Percentiles rank a stretch among this genome's conserved stretches.
phyloP scores from a whole-genome alignment of 2,888 invertebrate genomes.

The Drosophila vallismaia region DNA sequence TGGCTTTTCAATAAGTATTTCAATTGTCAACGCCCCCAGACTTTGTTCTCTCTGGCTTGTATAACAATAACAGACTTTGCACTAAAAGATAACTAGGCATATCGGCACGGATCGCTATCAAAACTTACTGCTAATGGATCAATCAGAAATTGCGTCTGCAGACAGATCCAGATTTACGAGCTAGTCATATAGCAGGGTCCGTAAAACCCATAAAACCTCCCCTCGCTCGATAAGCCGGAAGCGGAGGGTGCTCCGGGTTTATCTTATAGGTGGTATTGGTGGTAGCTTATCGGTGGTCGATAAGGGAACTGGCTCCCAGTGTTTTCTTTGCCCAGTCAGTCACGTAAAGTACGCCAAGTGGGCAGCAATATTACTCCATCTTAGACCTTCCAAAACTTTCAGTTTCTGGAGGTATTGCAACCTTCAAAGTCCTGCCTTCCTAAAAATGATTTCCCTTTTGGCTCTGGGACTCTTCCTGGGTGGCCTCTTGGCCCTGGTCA shows the following conservation, averaged over 20 bases:
- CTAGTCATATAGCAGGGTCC: slow-evolving; percentile 16
- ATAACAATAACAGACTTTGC: slow-evolving; percentile 19
- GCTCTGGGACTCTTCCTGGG: slow-evolving; percentile 53
- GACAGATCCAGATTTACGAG: slow-evolving; percentile 48
- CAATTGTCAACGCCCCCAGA: background rate
- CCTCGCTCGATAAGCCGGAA: background rate
- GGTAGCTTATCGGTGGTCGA: slow-evolving; percentile 29
- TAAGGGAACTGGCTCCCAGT: slow-evolving; percentile 6
- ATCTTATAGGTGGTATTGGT: slow-evolving; percentile 6
- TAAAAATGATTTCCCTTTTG: slow-evolving; percentile 57
- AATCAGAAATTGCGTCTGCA: slow-evolving; percentile 31
- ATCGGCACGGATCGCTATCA: slow-evolving; percentile 7
- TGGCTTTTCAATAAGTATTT: background rate
- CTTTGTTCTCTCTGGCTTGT: background rate
- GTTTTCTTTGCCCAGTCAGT: slow-evolving; percentile 40
- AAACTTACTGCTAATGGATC: slow-evolving; percentile 21
- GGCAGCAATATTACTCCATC: background rate
- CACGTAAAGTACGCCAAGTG: slow-evolving; percentile 35
- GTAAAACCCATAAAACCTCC: slow-evolving; percentile 2
- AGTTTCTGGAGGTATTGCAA: too few species aligned
- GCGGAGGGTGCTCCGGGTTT: background rate
- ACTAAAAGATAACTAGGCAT: slow-evolving; percentile 18
- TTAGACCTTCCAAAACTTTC: background rate
- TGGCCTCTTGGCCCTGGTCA: slow-evolving; percentile 52
- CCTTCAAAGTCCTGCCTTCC: too few species aligned